Conservation (phyloP, 2,888 invertebrate genomes). For the Limenitis arthemis region DNA sequence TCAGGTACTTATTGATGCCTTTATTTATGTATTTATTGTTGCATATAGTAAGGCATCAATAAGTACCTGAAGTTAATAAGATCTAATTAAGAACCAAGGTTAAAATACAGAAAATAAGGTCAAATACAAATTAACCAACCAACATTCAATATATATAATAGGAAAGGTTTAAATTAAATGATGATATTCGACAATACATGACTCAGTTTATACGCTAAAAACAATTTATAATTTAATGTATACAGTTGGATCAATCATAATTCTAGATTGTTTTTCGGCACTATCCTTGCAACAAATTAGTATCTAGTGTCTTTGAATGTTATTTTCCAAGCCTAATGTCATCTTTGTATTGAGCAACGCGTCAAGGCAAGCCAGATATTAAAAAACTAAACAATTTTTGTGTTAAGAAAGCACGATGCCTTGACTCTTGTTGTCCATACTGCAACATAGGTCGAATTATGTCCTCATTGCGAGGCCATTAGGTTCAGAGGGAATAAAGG, state of each 20-base stretch:
- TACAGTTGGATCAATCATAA: neutral
- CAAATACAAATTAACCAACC: too few relatives aligned
- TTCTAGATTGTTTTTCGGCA: constrained; percentile 1
- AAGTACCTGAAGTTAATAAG: constrained; percentile 12
- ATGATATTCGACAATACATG: too few relatives aligned
- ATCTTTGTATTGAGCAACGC: constrained; percentile 54
- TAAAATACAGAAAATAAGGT: neutral
- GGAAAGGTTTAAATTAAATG: constrained; percentile 3
- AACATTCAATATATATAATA: neutral
- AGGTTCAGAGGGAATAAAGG: constrained; percentile 36
- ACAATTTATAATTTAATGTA: neutral
- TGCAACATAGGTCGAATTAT: constrained; percentile 27
- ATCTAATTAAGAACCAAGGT: constrained; percentile 16
- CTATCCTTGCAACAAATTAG: constrained; percentile 41
- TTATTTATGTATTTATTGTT: too few relatives aligned
- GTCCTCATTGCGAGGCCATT: constrained; percentile 41
- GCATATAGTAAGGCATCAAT: too few relatives aligned
- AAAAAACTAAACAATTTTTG: constrained; percentile 54
- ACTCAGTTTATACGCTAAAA: too few relatives aligned
- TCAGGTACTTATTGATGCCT: too few relatives aligned
- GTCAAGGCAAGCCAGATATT: constrained; percentile 60
- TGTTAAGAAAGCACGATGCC: constrained; percentile 50
- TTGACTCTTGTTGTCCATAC: constrained; percentile 33
- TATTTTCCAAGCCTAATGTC: constrained; percentile 42
- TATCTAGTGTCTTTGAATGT: constrained; percentile 35